A percentile compares a stretch with the other conserved stretches of the same genome.
Evolutionary conservation across 2,888 invertebrate species (phyloP).

Genomic region (Drosophila macrospina): DNA sequence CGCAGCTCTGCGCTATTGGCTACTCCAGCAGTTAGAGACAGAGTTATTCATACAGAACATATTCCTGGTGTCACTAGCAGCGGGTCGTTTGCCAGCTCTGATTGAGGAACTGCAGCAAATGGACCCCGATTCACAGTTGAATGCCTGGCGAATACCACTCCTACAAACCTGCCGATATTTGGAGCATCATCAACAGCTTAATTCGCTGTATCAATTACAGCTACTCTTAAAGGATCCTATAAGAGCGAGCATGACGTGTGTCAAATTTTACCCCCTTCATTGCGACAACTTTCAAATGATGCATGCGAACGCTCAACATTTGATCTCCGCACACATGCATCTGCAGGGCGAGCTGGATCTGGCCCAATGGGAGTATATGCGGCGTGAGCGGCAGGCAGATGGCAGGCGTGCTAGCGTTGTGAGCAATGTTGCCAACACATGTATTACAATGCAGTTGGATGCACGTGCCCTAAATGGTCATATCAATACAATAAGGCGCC

Average conservation of each 20-base stretch:
- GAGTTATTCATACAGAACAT: slow-evolving; percentile 91
- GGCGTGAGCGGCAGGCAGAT: slow-evolving; percentile 78
- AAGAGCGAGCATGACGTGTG: slow-evolving; percentile 92
- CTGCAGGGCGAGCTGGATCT: slow-evolving; percentile 88
- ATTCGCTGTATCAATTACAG: slow-evolving; percentile 91
- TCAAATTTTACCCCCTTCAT: slow-evolving; percentile 90
- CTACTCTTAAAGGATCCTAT: slow-evolving; percentile 90
- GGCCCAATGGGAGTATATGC: slow-evolving; percentile 86
- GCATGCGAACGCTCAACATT: slow-evolving; percentile 86
- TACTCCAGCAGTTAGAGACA: slow-evolving; percentile 89
- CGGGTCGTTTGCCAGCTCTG: slow-evolving; percentile 88
- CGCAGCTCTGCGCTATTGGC: slow-evolving; percentile 90
- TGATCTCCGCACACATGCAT: slow-evolving; percentile 88
- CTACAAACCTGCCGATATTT: slow-evolving; percentile 90
- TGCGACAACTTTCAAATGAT: slow-evolving; percentile 87
- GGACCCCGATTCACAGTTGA: slow-evolving; percentile 88
- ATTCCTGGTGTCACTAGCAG: slow-evolving; percentile 89
- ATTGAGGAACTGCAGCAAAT: slow-evolving; percentile 89
- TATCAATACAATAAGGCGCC: slow-evolving; percentile 92
- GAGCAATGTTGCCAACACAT: slow-evolving; percentile 42
- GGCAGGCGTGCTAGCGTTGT: slow-evolving; percentile 63
- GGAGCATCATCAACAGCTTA: slow-evolving; percentile 89
- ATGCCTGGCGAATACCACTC: slow-evolving; percentile 90
- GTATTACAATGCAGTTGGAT: slow-evolving; percentile 90
- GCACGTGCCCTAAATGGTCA: slow-evolving; percentile 91